Base-by-base conservation (phyloP, 1,140 invertebrate species). In the Octopus sinensis region DNA sequence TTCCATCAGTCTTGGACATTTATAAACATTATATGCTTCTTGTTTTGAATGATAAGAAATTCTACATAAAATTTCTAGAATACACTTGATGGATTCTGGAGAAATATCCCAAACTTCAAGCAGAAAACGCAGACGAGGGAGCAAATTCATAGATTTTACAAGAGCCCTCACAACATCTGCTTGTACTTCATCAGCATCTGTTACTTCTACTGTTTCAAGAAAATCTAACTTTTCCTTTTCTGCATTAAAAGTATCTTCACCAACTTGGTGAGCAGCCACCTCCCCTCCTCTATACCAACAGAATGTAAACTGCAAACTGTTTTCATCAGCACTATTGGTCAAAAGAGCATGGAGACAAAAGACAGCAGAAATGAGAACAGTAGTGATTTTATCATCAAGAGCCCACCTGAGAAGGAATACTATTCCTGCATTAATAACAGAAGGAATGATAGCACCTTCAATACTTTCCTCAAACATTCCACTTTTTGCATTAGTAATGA, bases 401-500 rank as follows among this genome's bases (percentile, higher is more conserved):
- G 95, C 94, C 91, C 95, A 96, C 85, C 96, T 92, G 73, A 97
- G 85, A 1, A 97, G 88, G 86, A 97, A 93, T 84, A 96, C 93
- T 78, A 97, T 91, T 75, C 93, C 93, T 76, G 91, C 92, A 82
- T 94, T 90, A 54, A 92, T 89, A 0, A 94, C 84, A 5, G 91
- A 88, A 9, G 90, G 88, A n/a, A 94, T 82, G 5, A 91, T 85
- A 23, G 88, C 83, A 13, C 84, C 85, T 73, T 88, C 82, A 0
- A 89, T 88, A 52, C 91, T 90, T 53, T 92, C 87, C 10, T 93
- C 86, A 84, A 96, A 96, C 6, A 81, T 54, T 91, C 92, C 83
- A 86, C 81, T 80, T 88, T 90, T 84, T 84, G 89, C 93, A 85
- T 95, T 94, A 80, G 93, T 92, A 23, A 97, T 90, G 43, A 98